Base-by-base conservation (phyloP, 2,888 invertebrate species). In the Parnassius smintheus region DNA sequence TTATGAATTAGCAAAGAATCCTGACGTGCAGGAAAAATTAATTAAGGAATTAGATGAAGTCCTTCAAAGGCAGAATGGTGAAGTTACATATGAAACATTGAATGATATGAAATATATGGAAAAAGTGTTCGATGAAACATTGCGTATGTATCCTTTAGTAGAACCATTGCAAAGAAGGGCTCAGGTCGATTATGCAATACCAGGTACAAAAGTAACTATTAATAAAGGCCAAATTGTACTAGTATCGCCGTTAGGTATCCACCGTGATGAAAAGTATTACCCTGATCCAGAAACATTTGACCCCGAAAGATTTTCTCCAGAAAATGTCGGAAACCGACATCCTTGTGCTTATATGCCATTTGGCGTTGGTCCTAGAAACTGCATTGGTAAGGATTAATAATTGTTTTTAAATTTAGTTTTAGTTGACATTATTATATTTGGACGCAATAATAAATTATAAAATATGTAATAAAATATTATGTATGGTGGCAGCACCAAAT, bases 81-180 rank as follows among this genome's bases (percentile, higher is more conserved):
- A 82, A 64, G 56, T 91, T 22, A 80, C 80, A 3, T 90, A 87
- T 49, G 88, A 91, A 1, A 67, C 75, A 0, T 53, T 92, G 10
- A 74, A 71, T 25, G 84, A 86, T 25, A 78, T 92, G 80, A 71
- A 73, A 12, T 91, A 90, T 66, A 64, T 91, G 60, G 81, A 83
- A 18, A 80, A 80, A 72, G 83, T 83, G 12, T 77, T 88, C 11
- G 75, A 72, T 56, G 88, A 91, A 72, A 88, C 88, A 1, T 74
- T 93, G 2, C 78, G 93, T 9, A 77, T 86, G 69, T 88, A 86
- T 70, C 88, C 93, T 0, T 75, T 92, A 8, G 81, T 86, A 1
- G 82, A 85, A 2, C 73, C 82, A 3, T 69, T 89, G 3, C 82
- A 80, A 56, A 77, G 91, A 35, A 73, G 74, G 25, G 86, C 86